Evolutionary conservation across 2,113 vertebrate genomes (phyloP), one percentile per base, ranked within the genome.

Genomic region (Phylloscopus trochiloides): DNA sequence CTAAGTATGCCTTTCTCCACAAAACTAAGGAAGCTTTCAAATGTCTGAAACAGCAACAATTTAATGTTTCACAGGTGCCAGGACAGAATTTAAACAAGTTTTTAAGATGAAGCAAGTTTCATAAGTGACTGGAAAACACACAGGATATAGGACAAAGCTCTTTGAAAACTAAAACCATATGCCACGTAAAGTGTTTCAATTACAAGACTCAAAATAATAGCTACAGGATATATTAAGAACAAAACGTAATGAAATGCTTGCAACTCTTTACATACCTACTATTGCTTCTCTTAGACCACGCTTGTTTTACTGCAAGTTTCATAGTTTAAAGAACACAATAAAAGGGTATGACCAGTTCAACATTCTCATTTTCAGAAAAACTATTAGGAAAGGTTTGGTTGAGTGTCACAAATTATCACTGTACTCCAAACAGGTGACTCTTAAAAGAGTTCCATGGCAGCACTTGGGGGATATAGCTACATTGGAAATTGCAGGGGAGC

Each of bases 31-130:
- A 93, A 96, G 68, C 96, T 88, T 93, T 74, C 45, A 83, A 38
- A 45, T 50, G 29, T 86, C 90, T 86, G 88, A 94, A 97, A 96
- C 59, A 59, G 71, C 78, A 97, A 95, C 51, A 81, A 86, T 96
- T 96, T 97, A 96, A 96, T 96, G 79, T 96, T 96, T 96, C 72
- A 52, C 82, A 93, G 65, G 65, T 65, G 68, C 29, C 90, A 97
- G 74, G 97, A 97, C 95, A 96, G 79, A 96, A 94, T 48, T 52
- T 89, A 82, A 97, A 92, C 93, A 84, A 81, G 85, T 92, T 97
- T 91, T 94, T 80, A 94, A 95, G 86, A 90, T 52, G 14, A 94
- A 94, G 92, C 90, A 86, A 95, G 80, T 92, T 95, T 87, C 36
- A 5, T 86, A 96, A 83, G 48, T 52, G 77, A 94, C 91, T 45